Conservation (phyloP, 2,113 vertebrate species). For the Hyla sarda region DNA sequence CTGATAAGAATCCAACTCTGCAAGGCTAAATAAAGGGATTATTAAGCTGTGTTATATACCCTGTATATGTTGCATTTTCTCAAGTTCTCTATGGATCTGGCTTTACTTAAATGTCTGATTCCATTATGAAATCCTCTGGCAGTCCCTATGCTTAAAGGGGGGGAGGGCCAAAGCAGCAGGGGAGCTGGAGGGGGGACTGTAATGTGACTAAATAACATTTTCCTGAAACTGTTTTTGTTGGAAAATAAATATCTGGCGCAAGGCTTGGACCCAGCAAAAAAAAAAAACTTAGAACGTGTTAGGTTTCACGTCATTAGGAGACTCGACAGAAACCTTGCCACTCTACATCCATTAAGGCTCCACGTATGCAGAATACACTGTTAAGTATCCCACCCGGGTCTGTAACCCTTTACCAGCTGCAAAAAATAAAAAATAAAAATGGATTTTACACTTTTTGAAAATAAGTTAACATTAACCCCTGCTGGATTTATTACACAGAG, state of each 20-base stretch:
- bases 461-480: not conserved
- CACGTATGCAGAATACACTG: not conserved
- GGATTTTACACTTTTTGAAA: not conserved
- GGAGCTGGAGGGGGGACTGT: not conserved
- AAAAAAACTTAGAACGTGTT: slow-evolving; percentile 13
- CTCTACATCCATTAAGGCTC: slow-evolving; percentile 20
- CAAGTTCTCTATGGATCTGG: not conserved
- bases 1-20: not conserved
- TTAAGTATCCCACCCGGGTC: not conserved
- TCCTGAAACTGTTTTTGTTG: slow-evolving; percentile 42
- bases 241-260: slow-evolving; percentile 35
- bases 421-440: no score
- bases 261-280: slow-evolving; percentile 2
- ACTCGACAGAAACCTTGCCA: not conserved
- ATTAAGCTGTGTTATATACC: not conserved
- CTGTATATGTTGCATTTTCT: not conserved
- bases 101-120: not conserved
- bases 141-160: slow-evolving; percentile 1
- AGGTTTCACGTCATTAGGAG: slow-evolving; percentile 36
- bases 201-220: slow-evolving; percentile 32
- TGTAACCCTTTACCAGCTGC: not conserved
- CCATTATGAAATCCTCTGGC: slow-evolving; percentile 24
- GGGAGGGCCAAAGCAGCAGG: not conserved
- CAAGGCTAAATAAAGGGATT: not conserved
- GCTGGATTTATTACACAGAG: not conserved